A percentile compares a stretch with the other conserved stretches of the same genome.
Conservation (phyloP, 2,888 invertebrate genomes). For the Drosophila mimica region DNA sequence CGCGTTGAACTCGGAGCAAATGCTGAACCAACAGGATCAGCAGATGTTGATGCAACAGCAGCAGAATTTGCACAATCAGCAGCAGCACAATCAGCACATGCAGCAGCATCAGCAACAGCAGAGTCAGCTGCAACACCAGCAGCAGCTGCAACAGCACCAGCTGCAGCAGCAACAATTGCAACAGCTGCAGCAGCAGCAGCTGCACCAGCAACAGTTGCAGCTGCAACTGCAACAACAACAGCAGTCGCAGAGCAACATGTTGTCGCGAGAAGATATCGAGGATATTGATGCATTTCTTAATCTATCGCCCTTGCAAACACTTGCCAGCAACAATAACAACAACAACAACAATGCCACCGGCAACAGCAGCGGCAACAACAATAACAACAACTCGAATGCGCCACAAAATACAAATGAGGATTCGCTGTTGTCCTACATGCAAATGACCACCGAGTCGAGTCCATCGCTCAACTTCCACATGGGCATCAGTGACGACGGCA, state of each 20-base stretch:
- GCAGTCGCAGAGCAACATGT: constrained; percentile 61
- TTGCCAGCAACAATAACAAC: constrained; percentile 38
- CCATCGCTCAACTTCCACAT: constrained; percentile 82
- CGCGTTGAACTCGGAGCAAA: constrained; percentile 77
- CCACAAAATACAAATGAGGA: constrained; percentile 78
- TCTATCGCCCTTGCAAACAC: constrained; percentile 78
- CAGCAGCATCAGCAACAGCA: constrained; percentile 48
- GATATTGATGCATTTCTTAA: constrained; percentile 83
- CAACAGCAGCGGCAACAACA: constrained; percentile 23
- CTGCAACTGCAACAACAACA: constrained; percentile 50
- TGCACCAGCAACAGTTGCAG: constrained; percentile 65
- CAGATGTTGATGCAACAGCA: constrained; percentile 79
- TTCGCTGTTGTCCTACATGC: constrained; percentile 83
- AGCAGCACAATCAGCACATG: constrained; percentile 71
- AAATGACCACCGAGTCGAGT: constrained; percentile 81
- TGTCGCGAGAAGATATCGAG: constrained; percentile 79
- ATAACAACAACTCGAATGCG: constrained; percentile 54
- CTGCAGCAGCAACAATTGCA: constrained; percentile 52
- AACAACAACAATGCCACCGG: constrained; percentile 27
- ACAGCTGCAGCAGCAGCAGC: constrained; percentile 62
- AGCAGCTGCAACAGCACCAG: constrained; percentile 50
- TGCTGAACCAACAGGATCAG: constrained; percentile 77
- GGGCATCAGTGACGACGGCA: constrained; percentile 81
- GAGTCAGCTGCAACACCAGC: constrained; percentile 49
- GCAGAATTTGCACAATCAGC: constrained; percentile 72